These are phyloP conservation scores for Drosophila paucipuncta DNA, from an alignment of 2,888 invertebrate species.

Conservation along the genomic window DNA sequence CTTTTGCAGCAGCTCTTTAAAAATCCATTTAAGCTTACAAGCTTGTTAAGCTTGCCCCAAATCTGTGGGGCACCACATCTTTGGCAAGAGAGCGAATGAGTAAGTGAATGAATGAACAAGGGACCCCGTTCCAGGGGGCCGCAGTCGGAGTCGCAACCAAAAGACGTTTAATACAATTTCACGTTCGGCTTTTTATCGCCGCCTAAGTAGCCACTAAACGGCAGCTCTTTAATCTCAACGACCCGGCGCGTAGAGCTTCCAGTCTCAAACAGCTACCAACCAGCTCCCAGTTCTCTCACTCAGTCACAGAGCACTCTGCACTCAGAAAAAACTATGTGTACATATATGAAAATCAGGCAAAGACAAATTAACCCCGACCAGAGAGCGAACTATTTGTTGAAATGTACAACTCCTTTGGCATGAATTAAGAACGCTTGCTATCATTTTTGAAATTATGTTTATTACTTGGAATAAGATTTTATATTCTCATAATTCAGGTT, in stretches of 20 bases:
- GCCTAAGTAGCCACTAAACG: constrained; percentile 81
- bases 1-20: constrained; percentile 75
- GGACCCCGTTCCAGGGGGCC: constrained; percentile 8
- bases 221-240: constrained; percentile 81
- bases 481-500: neutral
- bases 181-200: constrained; percentile 76
- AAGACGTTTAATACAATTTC: constrained; percentile 74
- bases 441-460: neutral
- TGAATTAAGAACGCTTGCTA: neutral
- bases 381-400: too few species aligned
- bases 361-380: neutral
- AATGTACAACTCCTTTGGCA: neutral
- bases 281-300: constrained; percentile 15
- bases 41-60: constrained; percentile 80
- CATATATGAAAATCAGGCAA: neutral
- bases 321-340: neutral
- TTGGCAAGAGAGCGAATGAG: neutral
- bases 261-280: constrained; percentile 33
- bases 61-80: constrained; percentile 49
- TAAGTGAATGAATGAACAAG: constrained; percentile 1
- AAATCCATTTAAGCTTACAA: constrained; percentile 77
- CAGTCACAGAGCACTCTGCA: neutral
- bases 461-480: neutral
- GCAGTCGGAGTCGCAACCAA: constrained; percentile 5
- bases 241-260: constrained; percentile 54